These are phyloP conservation scores for Lampropteryx suffumata DNA, from an alignment of 2,888 invertebrate species.

Conservation along the genomic window DNA sequence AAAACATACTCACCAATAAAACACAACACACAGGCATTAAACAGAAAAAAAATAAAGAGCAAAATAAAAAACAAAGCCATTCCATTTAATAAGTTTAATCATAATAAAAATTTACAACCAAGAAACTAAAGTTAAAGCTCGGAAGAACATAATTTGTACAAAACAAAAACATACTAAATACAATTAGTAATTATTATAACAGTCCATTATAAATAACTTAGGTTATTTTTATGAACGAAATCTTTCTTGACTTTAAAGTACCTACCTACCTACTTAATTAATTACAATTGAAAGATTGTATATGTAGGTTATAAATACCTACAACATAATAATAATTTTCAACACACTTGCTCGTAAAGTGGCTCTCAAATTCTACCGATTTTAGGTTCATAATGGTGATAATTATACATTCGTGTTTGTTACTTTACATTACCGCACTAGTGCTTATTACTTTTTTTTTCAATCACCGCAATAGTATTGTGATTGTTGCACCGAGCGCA, in stretches of 20 bases:
- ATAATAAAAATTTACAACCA: constrained; percentile 79
- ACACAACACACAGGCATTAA: constrained; percentile 65
- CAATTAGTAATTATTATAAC: constrained; percentile 47
- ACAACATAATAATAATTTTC: too few species aligned
- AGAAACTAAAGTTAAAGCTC: constrained; percentile 79
- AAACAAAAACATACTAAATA: constrained; percentile 43
- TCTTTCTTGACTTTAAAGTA: constrained; percentile 13
- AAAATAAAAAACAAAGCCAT: constrained; percentile 77
- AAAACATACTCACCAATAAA: constrained; percentile 60
- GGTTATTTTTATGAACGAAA: constrained; percentile 39
- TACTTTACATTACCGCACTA: too few species aligned
- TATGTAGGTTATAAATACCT: too few species aligned
- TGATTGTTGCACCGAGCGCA: too few species aligned
- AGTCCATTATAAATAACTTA: constrained; percentile 47
- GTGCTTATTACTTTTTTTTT: too few species aligned
- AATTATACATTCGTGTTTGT: too few species aligned
- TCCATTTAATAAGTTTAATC: constrained; percentile 77
- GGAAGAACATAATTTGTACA: constrained; percentile 80
- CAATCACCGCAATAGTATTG: too few species aligned
- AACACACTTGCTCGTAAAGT: too few species aligned
- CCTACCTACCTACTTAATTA: constrained; percentile 21
- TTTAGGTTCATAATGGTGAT: too few species aligned
- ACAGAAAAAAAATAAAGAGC: constrained; percentile 64
- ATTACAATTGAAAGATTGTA: constrained; percentile 41
- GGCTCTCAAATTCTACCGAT: too few species aligned